Evolutionary conservation across 2,113 vertebrate genomes (phyloP), one percentile per base, ranked within the genome.

Genomic region (Myiagra hebetior): DNA sequence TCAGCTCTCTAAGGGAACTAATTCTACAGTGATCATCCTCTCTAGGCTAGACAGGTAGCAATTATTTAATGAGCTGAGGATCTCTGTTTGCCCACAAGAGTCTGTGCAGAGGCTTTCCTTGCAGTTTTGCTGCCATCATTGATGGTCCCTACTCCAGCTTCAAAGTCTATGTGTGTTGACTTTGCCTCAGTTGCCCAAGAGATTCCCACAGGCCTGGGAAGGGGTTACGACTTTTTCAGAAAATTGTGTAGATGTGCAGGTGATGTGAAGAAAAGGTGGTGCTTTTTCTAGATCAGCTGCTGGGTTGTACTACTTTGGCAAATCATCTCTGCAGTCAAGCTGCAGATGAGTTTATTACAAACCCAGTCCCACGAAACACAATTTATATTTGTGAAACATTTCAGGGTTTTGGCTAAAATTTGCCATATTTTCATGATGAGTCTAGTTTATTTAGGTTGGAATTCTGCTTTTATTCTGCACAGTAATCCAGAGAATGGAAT

Each of bases 1-100:
- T 81, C 60, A 86, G 20, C 60, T 74, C 55, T 91, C 78, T 67
- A 52, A 87, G 39, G 85, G 52, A 96, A 41, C 31, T 80, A 70
- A 73, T 91, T 57, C 68, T 89, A 22, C 50, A 85, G 18, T 35
- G 57, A 70, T 91, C 75, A 52, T 57, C 30, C 57, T 88, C 64
- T 81, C 87, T 31, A 64, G 64, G 35, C 44, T 84, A 52, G 75
- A 85, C 85, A 76, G 87, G 74, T 57, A 85, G 70, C 50, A 85
- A 42, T 91, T 92, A 68, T 56, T 94, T 77, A 80, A 65, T 65
- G 81, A 68, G 69, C 62, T 68, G 50, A 86, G 85, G 55, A 46
- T 88, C 10, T 49, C 26, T 52, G 53, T 82, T 69, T 88, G 28
- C 79, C 68, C 72, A 74, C 56, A 88, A 80, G 44, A 77, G 50